Percentiles rank a stretch among this genome's conserved stretches.
phyloP scores from a whole-genome alignment of 1,140 invertebrate species.

The Chironomus tepperi region DNA sequence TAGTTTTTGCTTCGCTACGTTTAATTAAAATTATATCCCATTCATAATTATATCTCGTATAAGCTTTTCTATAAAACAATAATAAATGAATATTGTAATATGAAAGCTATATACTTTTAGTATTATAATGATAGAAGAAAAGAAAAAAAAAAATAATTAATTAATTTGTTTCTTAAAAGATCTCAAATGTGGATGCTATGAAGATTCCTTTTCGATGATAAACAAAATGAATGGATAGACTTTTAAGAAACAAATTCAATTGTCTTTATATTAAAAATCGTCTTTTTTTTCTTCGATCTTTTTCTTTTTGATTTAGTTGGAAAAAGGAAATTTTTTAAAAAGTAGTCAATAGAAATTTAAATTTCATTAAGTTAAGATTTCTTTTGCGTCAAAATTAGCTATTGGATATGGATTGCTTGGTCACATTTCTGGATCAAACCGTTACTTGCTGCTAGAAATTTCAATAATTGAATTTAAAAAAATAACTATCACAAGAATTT shows the following conservation, averaged over 20 bases:
- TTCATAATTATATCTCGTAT: neutral
- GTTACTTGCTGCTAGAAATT: no score
- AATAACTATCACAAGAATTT: no score
- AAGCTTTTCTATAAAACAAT: neutral
- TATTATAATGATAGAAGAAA: neutral
- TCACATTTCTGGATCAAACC: no score
- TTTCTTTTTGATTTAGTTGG: neutral
- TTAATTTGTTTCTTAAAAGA: neutral
- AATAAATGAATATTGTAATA: neutral
- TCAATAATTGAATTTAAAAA: no score
- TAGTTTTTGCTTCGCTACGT: neutral
- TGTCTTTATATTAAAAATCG: neutral
- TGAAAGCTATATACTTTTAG: neutral
- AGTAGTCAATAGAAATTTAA: neutral
- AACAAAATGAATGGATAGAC: neutral
- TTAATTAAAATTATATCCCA: conserved; percentile 3
- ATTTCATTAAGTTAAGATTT: neutral
- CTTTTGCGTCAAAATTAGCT: neutral
- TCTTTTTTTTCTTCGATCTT: neutral
- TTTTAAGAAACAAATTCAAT: neutral
- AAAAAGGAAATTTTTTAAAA: conserved; percentile 11
- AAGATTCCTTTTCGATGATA: neutral
- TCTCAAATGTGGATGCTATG: neutral
- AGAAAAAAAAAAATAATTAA: no score
- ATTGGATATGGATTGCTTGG: no score